Base-by-base conservation (phyloP, 2,113 vertebrate species). In the Mohoua ochrocephala region DNA sequence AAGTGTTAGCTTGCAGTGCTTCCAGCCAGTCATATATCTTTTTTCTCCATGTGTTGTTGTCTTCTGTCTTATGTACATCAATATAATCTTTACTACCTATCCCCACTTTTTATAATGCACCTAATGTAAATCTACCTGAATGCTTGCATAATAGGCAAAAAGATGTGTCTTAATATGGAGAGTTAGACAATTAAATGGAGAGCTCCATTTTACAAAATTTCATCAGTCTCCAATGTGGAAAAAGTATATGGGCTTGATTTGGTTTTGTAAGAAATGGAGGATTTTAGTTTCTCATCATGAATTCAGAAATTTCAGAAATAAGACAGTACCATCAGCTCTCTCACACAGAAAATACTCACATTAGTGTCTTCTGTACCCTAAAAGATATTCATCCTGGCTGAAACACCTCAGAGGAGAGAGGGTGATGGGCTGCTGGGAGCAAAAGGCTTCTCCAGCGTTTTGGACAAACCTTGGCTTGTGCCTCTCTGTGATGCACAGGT, bases 21-120 rank as follows among this genome's bases (percentile, higher is more conserved):
- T 91, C 95, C 91, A 96, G 96, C 76, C 85, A 93, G 88, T 89
- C 92, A 35, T 97, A 95, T 91, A 97, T 97, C 95, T 96, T 91
- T 80, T 84, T 84, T 79, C 83, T 68, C 92, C 93, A 92, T 96
- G 95, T 96, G 95, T 68, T 95, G 69, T 87, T 95, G 85, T 95
- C 93, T 95, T 92, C 88, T 93, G 35, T 93, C 92, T 87, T 84
- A 92, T 37, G 65, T 42, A 87, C 63, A 82, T 92, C 86, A 84
- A 86, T 93, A 94, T 92, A 91, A 95, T 89, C 86, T 96, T 96
- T 97, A 93, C 83, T 91, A 96, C 86, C 73, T 91, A 81, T 63
- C 45, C 84, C 76, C 56, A 63, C 21, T 91, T 91, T 91, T 93
- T 91, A 28, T 68, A 94, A 93, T 73, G 45, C 15, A 53, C 16